phyloP scores from a whole-genome alignment of 2,113 vertebrate genomes.

The Lepus americanus region DNA sequence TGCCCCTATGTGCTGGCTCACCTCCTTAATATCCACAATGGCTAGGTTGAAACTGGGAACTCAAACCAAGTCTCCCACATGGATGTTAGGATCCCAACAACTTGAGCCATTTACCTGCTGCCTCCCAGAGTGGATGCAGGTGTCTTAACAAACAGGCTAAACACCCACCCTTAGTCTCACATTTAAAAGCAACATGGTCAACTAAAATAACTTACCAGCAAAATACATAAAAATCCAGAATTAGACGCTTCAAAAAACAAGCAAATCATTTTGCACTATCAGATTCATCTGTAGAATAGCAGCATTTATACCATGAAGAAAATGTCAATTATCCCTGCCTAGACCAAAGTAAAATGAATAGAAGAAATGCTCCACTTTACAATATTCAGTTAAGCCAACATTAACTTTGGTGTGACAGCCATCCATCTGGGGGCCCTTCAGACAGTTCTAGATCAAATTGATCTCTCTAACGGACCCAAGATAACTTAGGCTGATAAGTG shows the following conservation, averaged over 20 bases:
- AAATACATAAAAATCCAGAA: constrained; percentile 54
- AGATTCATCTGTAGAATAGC: not conserved
- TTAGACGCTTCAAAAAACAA: constrained; percentile 8
- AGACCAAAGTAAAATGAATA: not conserved
- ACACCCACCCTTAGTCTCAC: too few relatives aligned
- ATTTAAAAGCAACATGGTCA: constrained; percentile 12
- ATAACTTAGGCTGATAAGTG: not conserved
- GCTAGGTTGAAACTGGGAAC: too few relatives aligned
- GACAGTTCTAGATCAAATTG: not conserved
- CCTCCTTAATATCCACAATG: too few relatives aligned
- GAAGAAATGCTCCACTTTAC: not conserved
- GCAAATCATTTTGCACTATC: not conserved
- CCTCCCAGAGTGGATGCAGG: too few relatives aligned
- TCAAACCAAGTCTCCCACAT: too few relatives aligned
- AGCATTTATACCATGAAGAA: constrained; percentile 38
- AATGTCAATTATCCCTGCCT: not conserved
- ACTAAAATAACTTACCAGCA: constrained; percentile 36
- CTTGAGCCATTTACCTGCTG: too few relatives aligned
- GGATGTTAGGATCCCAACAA: too few relatives aligned
- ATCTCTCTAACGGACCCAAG: not conserved
- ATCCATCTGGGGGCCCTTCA: not conserved
- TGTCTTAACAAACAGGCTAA: too few relatives aligned
- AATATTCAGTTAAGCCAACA: not conserved
- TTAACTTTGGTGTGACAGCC: not conserved
- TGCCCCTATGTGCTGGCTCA: too few relatives aligned